These are phyloP conservation scores for Cygnus olor DNA, from an alignment of 2,797 vertebrate genomes.

Conservation along the genomic window DNA sequence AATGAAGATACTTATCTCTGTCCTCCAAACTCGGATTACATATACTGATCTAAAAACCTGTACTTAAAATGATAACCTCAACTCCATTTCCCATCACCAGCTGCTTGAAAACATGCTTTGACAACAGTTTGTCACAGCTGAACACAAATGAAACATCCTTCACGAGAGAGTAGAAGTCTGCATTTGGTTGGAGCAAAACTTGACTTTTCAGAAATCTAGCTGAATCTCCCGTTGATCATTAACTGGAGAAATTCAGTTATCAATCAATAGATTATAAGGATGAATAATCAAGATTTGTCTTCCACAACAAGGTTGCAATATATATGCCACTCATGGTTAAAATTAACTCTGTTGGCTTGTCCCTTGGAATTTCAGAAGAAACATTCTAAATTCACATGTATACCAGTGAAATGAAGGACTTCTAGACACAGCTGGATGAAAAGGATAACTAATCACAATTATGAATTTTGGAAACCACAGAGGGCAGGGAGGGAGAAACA, in stretches of 20 bases:
- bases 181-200: not conserved
- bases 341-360: not conserved
- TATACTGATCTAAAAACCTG: not conserved
- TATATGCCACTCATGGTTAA: not conserved
- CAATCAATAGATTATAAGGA: not conserved
- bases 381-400: not conserved
- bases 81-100: not conserved
- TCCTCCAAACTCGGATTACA: not conserved
- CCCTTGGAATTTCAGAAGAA: conserved; percentile 24
- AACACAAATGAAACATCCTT: not conserved
- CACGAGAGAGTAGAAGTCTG: not conserved
- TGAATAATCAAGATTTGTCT: not conserved
- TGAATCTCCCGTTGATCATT: not conserved
- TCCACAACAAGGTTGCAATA: not conserved
- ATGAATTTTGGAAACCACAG: not conserved
- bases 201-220: not conserved
- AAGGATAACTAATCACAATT: not conserved
- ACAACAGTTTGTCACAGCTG: not conserved
- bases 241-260: not conserved
- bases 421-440: not conserved
- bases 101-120: not conserved
- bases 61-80: not conserved
- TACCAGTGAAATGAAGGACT: not conserved
- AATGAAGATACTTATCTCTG: not conserved
- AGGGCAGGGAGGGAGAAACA: not conserved